Evolutionary conservation across 1,140 invertebrate species (phyloP), one percentile per base, ranked within the genome.

Genomic region (Apis cerana): DNA sequence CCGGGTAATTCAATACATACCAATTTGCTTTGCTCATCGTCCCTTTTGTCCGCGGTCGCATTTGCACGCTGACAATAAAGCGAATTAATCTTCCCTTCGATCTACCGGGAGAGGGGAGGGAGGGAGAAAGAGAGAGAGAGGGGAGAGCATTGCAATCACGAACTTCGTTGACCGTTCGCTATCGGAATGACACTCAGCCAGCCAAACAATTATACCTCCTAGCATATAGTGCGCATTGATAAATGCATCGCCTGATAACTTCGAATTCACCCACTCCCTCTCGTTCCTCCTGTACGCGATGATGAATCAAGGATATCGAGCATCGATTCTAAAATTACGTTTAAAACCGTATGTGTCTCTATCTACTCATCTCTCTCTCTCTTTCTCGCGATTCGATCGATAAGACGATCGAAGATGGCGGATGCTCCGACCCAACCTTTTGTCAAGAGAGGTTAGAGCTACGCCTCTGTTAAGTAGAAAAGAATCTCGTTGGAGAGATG

Each of bases 21-120:
- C 80, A 82, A 82, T 82, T 82, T 77, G 80, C 74, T 61, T 58
- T 62, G 80, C 80, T 82, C 80, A 70, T 82, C 80, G 80, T 70
- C 75, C 80, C 80, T 82, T 82, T 82, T 82, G 80, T 77, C 58
- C 71, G 80, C 80, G 80, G 27, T 68, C 75, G 80, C 75, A 82
- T 82, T 82, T 82, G 75, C 80, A 82, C 80, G 64, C 80, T 43
- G 75, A 82, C 80, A 82, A 82, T 82, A 77, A 82, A 82, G 74
- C 80, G 80, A 77, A 82, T 82, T 82, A 82, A 82, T 82, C 80
- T 82, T 82, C 80, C 80, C 80, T 82, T 82, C 80, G 80, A 82
- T 82, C 80, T 77, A 75, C 75, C 12, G 58, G 19, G 72, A 48
- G 74, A 1, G 23, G 52, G 19, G 62, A 7, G 54, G 4, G 58